Conservation (phyloP, 2,797 vertebrate genomes). For the Hemibagrus guttatus region DNA sequence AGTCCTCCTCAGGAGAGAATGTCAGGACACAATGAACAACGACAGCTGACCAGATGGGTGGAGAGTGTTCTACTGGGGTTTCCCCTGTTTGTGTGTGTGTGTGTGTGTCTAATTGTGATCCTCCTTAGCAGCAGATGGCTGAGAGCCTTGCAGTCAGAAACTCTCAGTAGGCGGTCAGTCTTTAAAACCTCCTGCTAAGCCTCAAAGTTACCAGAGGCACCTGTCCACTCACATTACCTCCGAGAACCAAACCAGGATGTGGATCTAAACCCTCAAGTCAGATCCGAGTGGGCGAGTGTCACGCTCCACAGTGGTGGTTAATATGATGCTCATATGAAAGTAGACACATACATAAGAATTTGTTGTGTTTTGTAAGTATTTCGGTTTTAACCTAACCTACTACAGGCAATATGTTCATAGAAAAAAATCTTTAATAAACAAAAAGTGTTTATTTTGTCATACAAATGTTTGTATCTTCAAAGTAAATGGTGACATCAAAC, state of each 20-base stretch:
- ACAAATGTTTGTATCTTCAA: no score
- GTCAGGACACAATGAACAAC: constrained; percentile 23
- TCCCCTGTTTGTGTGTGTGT: background rate
- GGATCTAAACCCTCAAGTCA: background rate
- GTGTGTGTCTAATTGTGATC: constrained; percentile 37
- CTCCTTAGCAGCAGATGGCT: constrained; percentile 44
- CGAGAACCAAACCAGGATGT: constrained; percentile 10
- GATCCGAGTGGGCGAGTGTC: background rate
- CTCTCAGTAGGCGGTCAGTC: constrained; percentile 26
- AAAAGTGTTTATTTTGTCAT: no score
- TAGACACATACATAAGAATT: no score
- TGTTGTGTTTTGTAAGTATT: no score
- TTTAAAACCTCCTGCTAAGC: constrained; percentile 31
- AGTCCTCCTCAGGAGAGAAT: background rate
- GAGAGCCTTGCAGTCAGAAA: constrained; percentile 21
- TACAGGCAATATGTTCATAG: no score
- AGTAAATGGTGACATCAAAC: no score
- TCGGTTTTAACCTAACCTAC: no score
- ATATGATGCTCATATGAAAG: no score
- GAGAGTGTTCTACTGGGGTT: background rate
- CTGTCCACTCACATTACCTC: constrained; percentile 37
- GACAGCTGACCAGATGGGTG: constrained; percentile 44
- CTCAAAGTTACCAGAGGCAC: constrained; percentile 32
- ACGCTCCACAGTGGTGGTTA: background rate
- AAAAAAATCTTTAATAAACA: no score